Evolutionary conservation across 1,140 invertebrate species (phyloP).

Genomic region (Dryas iulia): DNA sequence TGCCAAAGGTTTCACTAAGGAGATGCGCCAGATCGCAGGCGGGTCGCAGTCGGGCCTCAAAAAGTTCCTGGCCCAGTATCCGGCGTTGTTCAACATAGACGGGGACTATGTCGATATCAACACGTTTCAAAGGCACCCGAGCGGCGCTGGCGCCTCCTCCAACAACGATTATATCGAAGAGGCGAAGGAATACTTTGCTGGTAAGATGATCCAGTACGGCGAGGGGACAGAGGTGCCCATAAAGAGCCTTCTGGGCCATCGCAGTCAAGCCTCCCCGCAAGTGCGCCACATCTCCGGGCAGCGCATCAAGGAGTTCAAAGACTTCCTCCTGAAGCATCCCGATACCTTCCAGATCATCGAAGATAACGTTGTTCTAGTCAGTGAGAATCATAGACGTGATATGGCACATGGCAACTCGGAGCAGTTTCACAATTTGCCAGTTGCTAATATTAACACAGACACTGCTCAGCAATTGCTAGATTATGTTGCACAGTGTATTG

Average conservation of each 20-base stretch:
- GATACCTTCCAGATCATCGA: constrained; percentile 94
- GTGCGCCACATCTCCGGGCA: constrained; percentile 96
- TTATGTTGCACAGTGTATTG: constrained; percentile 89
- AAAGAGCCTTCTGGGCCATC: constrained; percentile 94
- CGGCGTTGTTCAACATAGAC: constrained; percentile 93
- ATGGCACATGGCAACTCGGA: constrained; percentile 81
- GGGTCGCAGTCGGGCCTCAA: constrained; percentile 96
- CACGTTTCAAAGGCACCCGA: constrained; percentile 83
- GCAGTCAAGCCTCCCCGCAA: constrained; percentile 96
- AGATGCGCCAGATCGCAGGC: constrained; percentile 96
- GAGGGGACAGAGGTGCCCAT: constrained; percentile 95
- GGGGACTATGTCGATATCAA: constrained; percentile 95
- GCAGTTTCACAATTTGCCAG: constrained; percentile 84
- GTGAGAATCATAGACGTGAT: constrained; percentile 81
- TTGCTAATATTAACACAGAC: constrained; percentile 89
- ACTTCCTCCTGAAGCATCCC: constrained; percentile 92
- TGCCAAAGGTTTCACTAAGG: constrained; percentile 96
- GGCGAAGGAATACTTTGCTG: constrained; percentile 96
- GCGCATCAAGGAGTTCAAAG: constrained; percentile 95
- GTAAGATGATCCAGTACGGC: constrained; percentile 94
- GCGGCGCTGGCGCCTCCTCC: constrained; percentile 77
- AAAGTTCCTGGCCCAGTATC: constrained; percentile 95
- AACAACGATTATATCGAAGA: constrained; percentile 94
- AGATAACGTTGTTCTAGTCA: constrained; percentile 86
- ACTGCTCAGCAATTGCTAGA: constrained; percentile 88